Evolutionary conservation across 2,888 invertebrate genomes (phyloP), one percentile per base, ranked within the genome.

Genomic region (Smittia sp.): DNA sequence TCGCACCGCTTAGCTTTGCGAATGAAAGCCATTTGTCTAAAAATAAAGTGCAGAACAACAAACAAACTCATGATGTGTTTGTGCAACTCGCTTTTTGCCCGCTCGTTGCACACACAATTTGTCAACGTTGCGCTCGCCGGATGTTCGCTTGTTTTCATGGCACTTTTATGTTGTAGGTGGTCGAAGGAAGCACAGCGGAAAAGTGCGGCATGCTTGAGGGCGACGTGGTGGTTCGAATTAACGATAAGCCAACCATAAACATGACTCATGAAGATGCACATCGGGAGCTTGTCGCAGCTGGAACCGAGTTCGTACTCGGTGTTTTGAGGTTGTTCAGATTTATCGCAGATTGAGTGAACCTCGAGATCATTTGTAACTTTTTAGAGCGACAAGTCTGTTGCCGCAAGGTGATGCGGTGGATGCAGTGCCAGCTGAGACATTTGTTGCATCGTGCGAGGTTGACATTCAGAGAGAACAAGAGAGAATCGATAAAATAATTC

Each of bases 191-290:
- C 76, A 85, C 95, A 46, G 94, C 96, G 0, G 92, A 94, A 79
- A 84, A 87, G 76, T 90, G 90, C 75, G 96, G 96, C 0, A 83
- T 98, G 24, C 86, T 87, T 79, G 87, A 90, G 13, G 95, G 94
- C n/a, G 97, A 98, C 83, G 85, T 90, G 41, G 86, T 98, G 76
- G 85, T 92, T 41, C 86, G 88, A 76, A 88, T 97, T 76, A 91
- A 92, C 79, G 89, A 90, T 75, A 83, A 85, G 41, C 84, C 88
- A 65, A 87, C 92, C 7, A 85, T 86, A 70, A 84, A 85, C 54
- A 83, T 94, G 81, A 86, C 89, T 9, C 95, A 94, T 79, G 89
- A 89, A 54, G 89, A 90, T 77, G 93, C 93, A 1, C 90, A 92
- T 79, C 88, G 89, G 76, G 85, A 88, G 74, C 89, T 96, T 75